These are phyloP conservation scores for Novumbra hubbsi DNA, from an alignment of 2,797 vertebrate genomes.

Conservation along the genomic window DNA sequence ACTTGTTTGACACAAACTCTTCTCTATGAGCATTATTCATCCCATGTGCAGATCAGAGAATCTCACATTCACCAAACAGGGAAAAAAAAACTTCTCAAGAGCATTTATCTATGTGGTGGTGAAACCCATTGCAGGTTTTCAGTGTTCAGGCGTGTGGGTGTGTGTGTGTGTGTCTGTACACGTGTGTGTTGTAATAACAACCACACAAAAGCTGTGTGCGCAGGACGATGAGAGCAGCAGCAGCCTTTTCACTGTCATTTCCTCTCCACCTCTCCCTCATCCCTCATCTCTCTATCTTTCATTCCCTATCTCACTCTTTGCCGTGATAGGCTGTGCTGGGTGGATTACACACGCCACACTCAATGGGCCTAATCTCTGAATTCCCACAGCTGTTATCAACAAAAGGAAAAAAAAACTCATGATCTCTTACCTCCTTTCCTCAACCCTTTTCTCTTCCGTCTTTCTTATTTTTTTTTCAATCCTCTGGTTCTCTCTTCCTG, in stretches of 20 bases:
- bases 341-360: constrained; percentile 50
- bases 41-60: background rate
- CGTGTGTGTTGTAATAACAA: no score
- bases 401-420: constrained; percentile 56
- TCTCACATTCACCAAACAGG: background rate
- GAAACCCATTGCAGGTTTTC: constrained; percentile 29
- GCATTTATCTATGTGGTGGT: constrained; percentile 12
- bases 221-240: no score
- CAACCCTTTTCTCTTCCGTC: constrained; percentile 10
- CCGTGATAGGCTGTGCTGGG: background rate
- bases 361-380: constrained; percentile 60
- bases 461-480: constrained; percentile 17
- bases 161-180: background rate
- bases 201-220: no score
- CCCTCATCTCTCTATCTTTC: constrained; percentile 25
- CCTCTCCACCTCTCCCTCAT: constrained; percentile 18
- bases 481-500: background rate
- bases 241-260: constrained; percentile 28
- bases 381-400: constrained; percentile 61
- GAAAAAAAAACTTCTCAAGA: no score
- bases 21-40: background rate
- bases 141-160: constrained; percentile 5
- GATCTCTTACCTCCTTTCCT: constrained; percentile 32
- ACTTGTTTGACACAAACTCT: no score
- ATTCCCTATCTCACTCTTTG: constrained; percentile 34